A percentile compares a stretch with the other conserved stretches of the same genome.
Evolutionary conservation across 1,140 invertebrate species (phyloP).

Genomic region (Tetragnatha versicolor): DNA sequence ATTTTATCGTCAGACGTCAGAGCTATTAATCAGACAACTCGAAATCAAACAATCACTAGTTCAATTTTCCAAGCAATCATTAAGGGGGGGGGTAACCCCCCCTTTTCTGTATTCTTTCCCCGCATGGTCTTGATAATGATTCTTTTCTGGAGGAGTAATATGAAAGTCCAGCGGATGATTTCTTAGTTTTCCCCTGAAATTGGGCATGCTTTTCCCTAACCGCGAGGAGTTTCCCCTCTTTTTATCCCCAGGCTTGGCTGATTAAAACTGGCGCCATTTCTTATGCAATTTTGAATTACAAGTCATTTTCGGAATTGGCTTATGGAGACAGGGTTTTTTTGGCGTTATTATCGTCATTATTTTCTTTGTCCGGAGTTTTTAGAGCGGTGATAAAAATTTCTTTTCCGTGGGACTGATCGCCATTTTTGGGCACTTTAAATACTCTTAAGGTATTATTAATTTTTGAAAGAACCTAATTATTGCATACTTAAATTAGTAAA

Average conservation of each 20-base stretch:
- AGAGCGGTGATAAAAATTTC: no score
- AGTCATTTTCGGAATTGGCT: slow-evolving; percentile 25
- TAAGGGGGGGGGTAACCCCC: neutral
- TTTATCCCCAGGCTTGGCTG: neutral
- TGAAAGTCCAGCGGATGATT: slow-evolving; percentile 3
- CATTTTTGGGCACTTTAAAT: no score
- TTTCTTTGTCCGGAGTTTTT: neutral
- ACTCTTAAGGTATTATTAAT: no score
- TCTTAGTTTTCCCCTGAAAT: neutral
- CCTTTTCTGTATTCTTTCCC: neutral
- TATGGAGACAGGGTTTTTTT: no score
- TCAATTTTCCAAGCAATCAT: slow-evolving; percentile 23
- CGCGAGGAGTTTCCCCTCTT: neutral
- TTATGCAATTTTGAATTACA: slow-evolving; percentile 16
- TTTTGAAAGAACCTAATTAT: no score
- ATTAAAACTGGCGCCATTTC: slow-evolving; percentile 12
- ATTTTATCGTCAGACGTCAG: slow-evolving; percentile 14
- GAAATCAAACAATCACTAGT: slow-evolving; percentile 5
- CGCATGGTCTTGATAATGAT: slow-evolving; percentile 5
- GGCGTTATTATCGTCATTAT: neutral
- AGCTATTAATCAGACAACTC: slow-evolving; percentile 15
- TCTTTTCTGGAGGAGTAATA: slow-evolving; percentile 10
- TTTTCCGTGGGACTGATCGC: no score
- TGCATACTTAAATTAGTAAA: no score
- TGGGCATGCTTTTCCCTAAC: neutral